A percentile compares a stretch with the other conserved stretches of the same genome.
Conservation (phyloP, 2,113 vertebrate genomes). For the Xyrauchen texanus region DNA sequence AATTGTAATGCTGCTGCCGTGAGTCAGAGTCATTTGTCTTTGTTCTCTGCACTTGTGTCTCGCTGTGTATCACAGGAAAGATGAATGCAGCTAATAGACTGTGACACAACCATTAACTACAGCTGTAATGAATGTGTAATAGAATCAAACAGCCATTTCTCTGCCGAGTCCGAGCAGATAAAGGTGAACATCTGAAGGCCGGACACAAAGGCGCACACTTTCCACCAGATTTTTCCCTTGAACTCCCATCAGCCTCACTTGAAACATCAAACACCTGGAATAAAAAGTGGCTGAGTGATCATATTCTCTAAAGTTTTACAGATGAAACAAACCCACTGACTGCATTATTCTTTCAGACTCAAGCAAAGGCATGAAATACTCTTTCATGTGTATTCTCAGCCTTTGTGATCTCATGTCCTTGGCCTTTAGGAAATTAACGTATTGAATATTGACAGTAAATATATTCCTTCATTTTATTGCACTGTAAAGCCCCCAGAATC, state of each 20-base stretch:
- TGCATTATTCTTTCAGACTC: slow-evolving; percentile 58
- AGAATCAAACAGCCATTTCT: slow-evolving; percentile 75
- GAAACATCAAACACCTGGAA: slow-evolving; percentile 58
- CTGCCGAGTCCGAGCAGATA: slow-evolving; percentile 58
- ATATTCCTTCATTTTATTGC: slow-evolving; percentile 35
- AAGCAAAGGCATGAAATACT: slow-evolving; percentile 57
- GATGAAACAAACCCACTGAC: slow-evolving; percentile 59
- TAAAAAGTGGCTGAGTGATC: slow-evolving; percentile 11
- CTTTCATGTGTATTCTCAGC: slow-evolving; percentile 29
- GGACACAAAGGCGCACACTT: slow-evolving; percentile 16
- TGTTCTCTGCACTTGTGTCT: slow-evolving; percentile 70
- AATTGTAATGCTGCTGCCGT: slow-evolving; percentile 58
- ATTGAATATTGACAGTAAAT: slow-evolving; percentile 58
- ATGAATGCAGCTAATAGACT: slow-evolving; percentile 81
- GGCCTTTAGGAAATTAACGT: slow-evolving; percentile 67
- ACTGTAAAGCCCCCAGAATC: neutral
- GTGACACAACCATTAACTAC: slow-evolving; percentile 81
- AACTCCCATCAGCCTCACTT: slow-evolving; percentile 58
- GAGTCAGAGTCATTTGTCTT: slow-evolving; percentile 74
- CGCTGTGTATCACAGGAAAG: slow-evolving; percentile 76
- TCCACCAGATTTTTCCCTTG: slow-evolving; percentile 58
- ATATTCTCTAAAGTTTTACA: slow-evolving; percentile 29
- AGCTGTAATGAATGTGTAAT: slow-evolving; percentile 79
- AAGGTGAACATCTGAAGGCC: slow-evolving; percentile 75
- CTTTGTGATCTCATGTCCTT: slow-evolving; percentile 33